Evolutionary conservation across 2,888 invertebrate species (phyloP), one percentile per base, ranked within the genome.

Genomic region (Hydrotaea cyrtoneurina): DNA sequence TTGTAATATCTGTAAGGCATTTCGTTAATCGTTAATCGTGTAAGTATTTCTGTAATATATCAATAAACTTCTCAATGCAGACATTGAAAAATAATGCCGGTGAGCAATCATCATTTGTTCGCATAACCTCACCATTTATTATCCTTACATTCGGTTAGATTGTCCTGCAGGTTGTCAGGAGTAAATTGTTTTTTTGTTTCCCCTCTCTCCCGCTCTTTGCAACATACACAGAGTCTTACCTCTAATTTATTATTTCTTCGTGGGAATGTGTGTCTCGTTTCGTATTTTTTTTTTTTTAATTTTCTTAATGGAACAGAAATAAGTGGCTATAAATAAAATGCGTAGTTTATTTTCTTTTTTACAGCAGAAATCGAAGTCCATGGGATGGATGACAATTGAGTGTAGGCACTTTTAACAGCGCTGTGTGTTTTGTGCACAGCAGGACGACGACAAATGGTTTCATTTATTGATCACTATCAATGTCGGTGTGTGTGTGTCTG

Each of bases 251-350:
- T 39, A 43, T 69, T n/a, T 50, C 21, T 21, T 17, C 31, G 1
- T 5, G 46, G 69, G 64, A 64, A 13, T 31, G 31, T 31, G 2
- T 31, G 2, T 7, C 7, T 31, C 3, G 31, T 69, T 13, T n/a
- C n/a, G n/a, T n/a, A n/a, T n/a, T n/a, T n/a, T n/a, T n/a, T 23
- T 69, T 23, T 69, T 46, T 69, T 69, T 46, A 69, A 69, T 69
- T 46, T 69, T 69, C 23, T 23, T 69, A 69, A 69, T 69, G 69
- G 69, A 69, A 23, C 21, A n/a, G n/a, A 13, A 46, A 46, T 69
- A 69, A 69, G 69, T 69, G 46, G 69, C 69, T 23, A 46, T 69
- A 69, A 69, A 69, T 69, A 69, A 62, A 69, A 2, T 69, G 46
- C 23, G 21, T 69, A 46, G 46, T 43, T 46, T 46, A 5, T 69